Base-by-base conservation (phyloP, 2,113 vertebrate genomes). In the Xenopus tropicalis region DNA sequence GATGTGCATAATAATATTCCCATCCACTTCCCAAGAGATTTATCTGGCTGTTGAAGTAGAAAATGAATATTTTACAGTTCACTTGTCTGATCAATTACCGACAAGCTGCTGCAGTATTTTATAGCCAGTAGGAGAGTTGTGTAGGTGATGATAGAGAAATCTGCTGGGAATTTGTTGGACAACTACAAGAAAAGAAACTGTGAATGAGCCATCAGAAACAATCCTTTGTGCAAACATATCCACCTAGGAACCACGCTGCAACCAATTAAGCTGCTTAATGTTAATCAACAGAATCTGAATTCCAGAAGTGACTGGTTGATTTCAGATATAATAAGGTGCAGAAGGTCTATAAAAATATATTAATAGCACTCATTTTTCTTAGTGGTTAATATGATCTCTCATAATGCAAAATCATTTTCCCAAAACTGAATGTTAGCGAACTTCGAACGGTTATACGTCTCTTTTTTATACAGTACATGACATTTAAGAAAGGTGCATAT, bases 61-160 rank as follows among this genome's bases (percentile, higher is more conserved):
- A 99, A 99, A 99, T 99, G 93, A 98, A 98, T 99, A 98, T 98
- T 98, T 98, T 98, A 98, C 96, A 98, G 93, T 98, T 96, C 94
- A 96, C 94, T 98, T 97, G 94, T 93, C 95, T 98, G 93, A 99
- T 99, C 95, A 98, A 98, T 99, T 98, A 97, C 96, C 93, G 96
- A 96, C 97, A 98, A 98, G 95, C 96, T 97, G 95, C 94, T 95
- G 92, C 92, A 90, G 90, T 90, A 95, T 94, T 96, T 94, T 92
- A 94, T 92, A 93, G 93, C 91, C 88, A 90, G 91, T 93, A 86
- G 89, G 90, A 94, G 90, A 92, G 85, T 88, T 88, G 89, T 88
- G 90, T 93, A 96, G 91, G 92, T 93, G 89, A 91, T 89, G 90
- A 94, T 93, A 91, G 92, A 91, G 90, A 91, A 92, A 88, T 94